Conservation (phyloP, 2,797 vertebrate species). For the Notolepis coatsorum region DNA sequence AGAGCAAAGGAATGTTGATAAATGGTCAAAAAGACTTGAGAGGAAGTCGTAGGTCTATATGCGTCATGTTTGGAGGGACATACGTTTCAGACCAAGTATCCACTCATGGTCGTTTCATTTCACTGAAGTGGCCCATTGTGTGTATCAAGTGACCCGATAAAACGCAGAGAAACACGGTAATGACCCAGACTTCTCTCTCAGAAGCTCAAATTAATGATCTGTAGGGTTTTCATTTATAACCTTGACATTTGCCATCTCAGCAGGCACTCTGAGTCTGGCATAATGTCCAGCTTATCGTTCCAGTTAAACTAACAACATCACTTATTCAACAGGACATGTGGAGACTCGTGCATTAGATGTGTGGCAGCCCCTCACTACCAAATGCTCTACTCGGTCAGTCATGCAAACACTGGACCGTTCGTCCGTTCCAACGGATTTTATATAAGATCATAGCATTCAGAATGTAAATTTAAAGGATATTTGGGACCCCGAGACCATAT, state of each 20-base stretch:
- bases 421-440: not conserved
- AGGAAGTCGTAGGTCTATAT: no score
- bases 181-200: not conserved
- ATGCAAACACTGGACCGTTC: not conserved
- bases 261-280: not conserved
- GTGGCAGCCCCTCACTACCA: not conserved
- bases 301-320: constrained; percentile 4
- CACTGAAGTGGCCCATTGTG: not conserved
- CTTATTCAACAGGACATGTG: constrained; percentile 6
- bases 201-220: constrained; percentile 1
- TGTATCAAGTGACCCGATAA: not conserved
- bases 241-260: constrained; percentile 1
- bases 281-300: not conserved
- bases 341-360: constrained; percentile 13
- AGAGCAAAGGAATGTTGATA: constrained; percentile 27
- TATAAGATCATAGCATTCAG: no score
- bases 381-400: not conserved
- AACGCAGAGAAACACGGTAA: not conserved
- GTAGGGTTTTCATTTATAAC: not conserved
- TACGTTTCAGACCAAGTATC: not conserved
- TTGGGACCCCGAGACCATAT: no score
- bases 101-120: not conserved
- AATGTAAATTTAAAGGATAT: no score
- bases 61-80: no score
- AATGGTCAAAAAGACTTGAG: no score